Evolutionary conservation across 2,113 vertebrate genomes (phyloP).

Genomic region (Sander vitreus): DNA sequence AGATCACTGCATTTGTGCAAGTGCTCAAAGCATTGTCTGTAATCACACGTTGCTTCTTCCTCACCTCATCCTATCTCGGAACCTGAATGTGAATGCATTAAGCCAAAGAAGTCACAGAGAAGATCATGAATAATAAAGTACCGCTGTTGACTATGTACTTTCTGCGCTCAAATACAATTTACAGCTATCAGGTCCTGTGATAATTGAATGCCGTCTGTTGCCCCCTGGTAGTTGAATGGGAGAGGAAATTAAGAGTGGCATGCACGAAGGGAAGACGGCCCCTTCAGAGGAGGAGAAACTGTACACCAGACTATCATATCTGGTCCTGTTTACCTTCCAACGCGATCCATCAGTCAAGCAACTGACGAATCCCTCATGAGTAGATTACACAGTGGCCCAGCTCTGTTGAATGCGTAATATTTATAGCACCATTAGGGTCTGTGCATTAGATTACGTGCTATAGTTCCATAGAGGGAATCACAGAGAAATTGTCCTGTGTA

Average conservation of each 20-base stretch:
- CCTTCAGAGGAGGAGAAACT: constrained; percentile 57
- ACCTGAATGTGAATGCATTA: constrained; percentile 74
- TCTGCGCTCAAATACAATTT: constrained; percentile 70
- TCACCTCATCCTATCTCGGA: constrained; percentile 29
- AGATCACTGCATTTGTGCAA: constrained; percentile 45
- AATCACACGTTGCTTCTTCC: constrained; percentile 46
- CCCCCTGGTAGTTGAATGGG: constrained; percentile 71
- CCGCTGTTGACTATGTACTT: constrained; percentile 79
- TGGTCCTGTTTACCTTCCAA: constrained; percentile 72
- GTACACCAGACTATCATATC: constrained; percentile 62
- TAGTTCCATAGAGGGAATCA: constrained; percentile 51
- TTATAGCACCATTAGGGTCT: constrained; percentile 69
- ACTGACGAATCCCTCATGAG: constrained; percentile 71
- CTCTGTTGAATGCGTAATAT: constrained; percentile 69
- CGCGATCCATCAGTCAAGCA: constrained; percentile 74
- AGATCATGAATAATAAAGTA: constrained; percentile 79
- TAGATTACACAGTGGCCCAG: constrained; percentile 69
- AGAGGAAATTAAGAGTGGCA: constrained; percentile 70
- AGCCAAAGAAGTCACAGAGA: constrained; percentile 63
- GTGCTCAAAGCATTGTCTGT: constrained; percentile 46
- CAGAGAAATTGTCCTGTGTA: constrained; percentile 65
- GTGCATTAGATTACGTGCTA: constrained; percentile 66
- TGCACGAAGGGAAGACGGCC: constrained; percentile 44
- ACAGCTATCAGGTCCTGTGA: constrained; percentile 75
- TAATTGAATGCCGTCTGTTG: constrained; percentile 76